Evolutionary conservation across 1,140 invertebrate species (phyloP).

Genomic region (Sycophila sp.): DNA sequence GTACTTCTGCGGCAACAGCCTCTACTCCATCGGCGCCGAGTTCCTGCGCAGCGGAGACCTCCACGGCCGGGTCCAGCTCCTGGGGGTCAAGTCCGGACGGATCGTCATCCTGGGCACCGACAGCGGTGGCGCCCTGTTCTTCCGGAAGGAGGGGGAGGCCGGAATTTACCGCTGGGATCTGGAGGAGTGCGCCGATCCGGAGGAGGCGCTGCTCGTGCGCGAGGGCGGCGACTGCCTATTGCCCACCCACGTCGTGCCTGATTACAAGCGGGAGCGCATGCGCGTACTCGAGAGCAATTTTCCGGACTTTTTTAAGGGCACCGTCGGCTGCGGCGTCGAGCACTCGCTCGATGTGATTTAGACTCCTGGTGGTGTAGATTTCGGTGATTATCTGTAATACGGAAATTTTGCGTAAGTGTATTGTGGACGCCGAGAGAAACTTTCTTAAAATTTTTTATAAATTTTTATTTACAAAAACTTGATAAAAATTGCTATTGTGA

Average conservation of each 20-base stretch:
- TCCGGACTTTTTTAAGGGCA: constrained; percentile 71
- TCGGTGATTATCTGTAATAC: no score
- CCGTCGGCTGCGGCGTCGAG: constrained; percentile 69
- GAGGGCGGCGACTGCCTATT: constrained; percentile 66
- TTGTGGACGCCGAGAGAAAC: no score
- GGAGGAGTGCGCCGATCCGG: constrained; percentile 45
- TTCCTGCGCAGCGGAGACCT: constrained; percentile 67
- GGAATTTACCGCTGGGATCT: constrained; percentile 66
- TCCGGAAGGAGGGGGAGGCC: constrained; percentile 63
- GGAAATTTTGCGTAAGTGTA: no score
- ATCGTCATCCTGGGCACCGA: constrained; percentile 72
- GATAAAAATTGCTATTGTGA: no score
- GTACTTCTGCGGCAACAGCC: constrained; percentile 66
- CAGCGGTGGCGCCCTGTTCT: constrained; percentile 70
- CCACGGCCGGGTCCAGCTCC: constrained; percentile 66
- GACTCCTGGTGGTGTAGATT: not conserved
- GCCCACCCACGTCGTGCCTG: constrained; percentile 69
- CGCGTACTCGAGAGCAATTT: constrained; percentile 72
- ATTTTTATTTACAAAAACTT: no score
- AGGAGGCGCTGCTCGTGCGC: constrained; percentile 66
- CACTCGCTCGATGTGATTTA: constrained; percentile 58
- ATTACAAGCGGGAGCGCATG: constrained; percentile 67
- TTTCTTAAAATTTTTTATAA: no score
- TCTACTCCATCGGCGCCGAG: constrained; percentile 70
- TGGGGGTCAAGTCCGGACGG: constrained; percentile 67